Base-by-base conservation (phyloP, 2,888 invertebrate genomes). In the Trachelus tabidus region DNA sequence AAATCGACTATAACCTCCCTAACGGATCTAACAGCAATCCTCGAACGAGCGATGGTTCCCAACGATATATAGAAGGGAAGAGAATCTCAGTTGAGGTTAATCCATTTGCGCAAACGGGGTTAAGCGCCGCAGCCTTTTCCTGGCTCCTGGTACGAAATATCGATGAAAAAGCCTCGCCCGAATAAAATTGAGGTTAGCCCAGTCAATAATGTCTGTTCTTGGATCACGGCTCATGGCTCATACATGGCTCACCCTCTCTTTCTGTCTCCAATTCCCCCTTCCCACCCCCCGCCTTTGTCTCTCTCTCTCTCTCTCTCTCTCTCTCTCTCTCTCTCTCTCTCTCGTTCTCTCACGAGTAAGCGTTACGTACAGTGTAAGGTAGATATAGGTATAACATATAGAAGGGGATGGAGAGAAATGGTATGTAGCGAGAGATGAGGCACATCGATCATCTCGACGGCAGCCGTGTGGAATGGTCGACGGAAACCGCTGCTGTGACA, bases 401-500 rank as follows among this genome's bases (percentile, higher is more conserved):
- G 23, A 56, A 23, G 56, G 9, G 23, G 56, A 23, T 9, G 23
- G 56, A 56, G 23, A 56, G 56, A 56, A 56, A 23, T 23, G 56
- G 56, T 56, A 56, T 56, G 23, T 56, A 56, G 56, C 56, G 56
- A 31, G 75, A 37, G 75, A 77, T 69, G 78, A 77, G 78, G 77
- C 81, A 81, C 83, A 83, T 85, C 83, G 83, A 85, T 85, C 85
- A 85, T 85, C 82, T 81, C 80, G 83, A 81, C 83, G 81, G 81
- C 75, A 77, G 79, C 80, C 81, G 77, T 81, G 83, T 77, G 78
- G 81, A 82, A 81, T 80, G 79, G 77, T 76, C 73, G 81, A 77
- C 83, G 81, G 81, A 84, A 84, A 82, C 84, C 81, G 83, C 81
- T 83, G 83, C 85, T 84, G 86, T 86, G 88, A 87, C 88, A 86